Evolutionary conservation across 2,797 vertebrate genomes (phyloP).

Genomic region (Dermochelys coriacea): DNA sequence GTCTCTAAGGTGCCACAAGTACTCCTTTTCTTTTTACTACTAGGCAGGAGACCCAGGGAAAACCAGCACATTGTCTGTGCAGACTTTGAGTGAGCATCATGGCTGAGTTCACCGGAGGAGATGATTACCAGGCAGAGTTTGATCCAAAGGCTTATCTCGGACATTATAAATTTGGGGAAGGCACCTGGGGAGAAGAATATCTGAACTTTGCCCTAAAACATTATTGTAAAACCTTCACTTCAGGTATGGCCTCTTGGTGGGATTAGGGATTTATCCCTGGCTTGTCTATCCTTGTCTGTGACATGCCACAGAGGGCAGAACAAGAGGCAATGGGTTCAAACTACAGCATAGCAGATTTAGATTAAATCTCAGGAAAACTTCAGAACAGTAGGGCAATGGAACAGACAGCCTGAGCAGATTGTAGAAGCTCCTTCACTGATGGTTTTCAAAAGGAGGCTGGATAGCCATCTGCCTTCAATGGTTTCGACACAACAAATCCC

Average conservation of each 20-base stretch:
- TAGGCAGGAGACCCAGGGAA: neutral
- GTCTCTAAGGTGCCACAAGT: too few species aligned
- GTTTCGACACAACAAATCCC: too few species aligned
- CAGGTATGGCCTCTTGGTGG: neutral
- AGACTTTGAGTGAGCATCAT: neutral
- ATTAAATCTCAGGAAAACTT: neutral
- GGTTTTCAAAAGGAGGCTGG: too few species aligned
- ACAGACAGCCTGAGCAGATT: too few species aligned
- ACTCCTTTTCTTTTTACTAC: too few species aligned
- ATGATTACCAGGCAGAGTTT: neutral
- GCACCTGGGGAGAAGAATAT: neutral
- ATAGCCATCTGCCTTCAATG: too few species aligned
- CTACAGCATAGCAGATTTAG: too few species aligned
- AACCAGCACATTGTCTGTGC: neutral
- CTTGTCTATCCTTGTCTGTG: too few species aligned
- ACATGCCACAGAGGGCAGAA: neutral
- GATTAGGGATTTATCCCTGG: neutral
- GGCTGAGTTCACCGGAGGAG: neutral
- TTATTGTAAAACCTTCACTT: neutral
- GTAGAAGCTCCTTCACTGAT: too few species aligned
- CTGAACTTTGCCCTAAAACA: neutral
- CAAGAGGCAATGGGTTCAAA: too few species aligned
- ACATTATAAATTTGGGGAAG: neutral
- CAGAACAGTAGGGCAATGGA: too few species aligned
- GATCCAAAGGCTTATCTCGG: neutral